Conservation (phyloP, 2,888 invertebrate species). For the Nowickia ferox region DNA sequence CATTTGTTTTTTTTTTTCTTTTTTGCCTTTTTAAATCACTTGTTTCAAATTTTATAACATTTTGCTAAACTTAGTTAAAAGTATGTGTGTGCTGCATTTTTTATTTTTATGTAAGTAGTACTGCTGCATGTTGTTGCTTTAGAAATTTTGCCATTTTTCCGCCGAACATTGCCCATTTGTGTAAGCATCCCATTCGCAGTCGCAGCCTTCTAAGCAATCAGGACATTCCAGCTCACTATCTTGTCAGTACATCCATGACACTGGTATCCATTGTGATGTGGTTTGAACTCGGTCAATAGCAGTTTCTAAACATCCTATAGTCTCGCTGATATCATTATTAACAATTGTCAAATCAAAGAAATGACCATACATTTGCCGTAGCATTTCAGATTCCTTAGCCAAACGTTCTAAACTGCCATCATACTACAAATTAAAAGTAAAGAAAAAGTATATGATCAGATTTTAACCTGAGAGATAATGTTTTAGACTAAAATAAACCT, state of each 20-base stretch:
- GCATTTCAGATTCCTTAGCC: conserved; percentile 97
- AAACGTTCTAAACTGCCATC: conserved; percentile 98
- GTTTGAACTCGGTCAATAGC: conserved; percentile 95
- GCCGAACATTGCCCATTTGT: conserved; percentile 78
- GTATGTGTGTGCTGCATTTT: conserved; percentile 74
- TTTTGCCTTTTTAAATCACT: conserved; percentile 73
- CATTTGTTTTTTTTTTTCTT: conserved; percentile 72
- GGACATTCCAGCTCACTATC: conserved; percentile 83
- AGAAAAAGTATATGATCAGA: not conserved
- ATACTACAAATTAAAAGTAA: conserved; percentile 86
- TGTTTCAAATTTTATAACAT: conserved; percentile 70
- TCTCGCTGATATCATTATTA: conserved; percentile 99
- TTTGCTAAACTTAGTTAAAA: conserved; percentile 77
- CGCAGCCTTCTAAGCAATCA: conserved; percentile 83
- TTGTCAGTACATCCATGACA: conserved; percentile 93
- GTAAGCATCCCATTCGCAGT: conserved; percentile 83
- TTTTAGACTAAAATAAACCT: too few species aligned
- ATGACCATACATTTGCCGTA: conserved; percentile 98
- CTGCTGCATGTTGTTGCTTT: conserved; percentile 63
- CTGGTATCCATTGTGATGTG: conserved; percentile 98
- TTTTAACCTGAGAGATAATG: not conserved
- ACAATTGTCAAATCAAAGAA: conserved; percentile 99
- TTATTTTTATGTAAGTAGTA: conserved; percentile 59
- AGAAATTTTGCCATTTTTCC: conserved; percentile 78
- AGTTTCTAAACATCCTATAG: conserved; percentile 95